Percentiles rank a stretch among this genome's conserved stretches.
Conservation (phyloP, 1,140 invertebrate species). For the Diachasmimorpha longicaudata region DNA sequence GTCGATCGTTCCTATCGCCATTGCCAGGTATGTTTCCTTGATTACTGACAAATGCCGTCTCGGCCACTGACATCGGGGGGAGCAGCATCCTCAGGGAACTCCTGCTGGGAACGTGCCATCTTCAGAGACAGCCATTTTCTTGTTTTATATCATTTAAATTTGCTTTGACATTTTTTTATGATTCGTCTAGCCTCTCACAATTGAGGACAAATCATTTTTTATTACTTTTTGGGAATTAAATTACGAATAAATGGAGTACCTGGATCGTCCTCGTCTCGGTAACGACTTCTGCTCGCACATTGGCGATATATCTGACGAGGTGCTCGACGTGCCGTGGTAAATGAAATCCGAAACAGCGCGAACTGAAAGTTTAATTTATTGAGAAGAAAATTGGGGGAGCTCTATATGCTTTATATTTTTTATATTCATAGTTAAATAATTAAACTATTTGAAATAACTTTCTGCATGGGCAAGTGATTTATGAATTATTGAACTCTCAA, state of each 20-base stretch:
- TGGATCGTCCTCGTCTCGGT: slow-evolving; percentile 72
- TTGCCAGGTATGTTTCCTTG: slow-evolving; percentile 41
- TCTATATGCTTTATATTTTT: too few species aligned
- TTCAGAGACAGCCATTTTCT: slow-evolving; percentile 37
- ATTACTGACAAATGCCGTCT: slow-evolving; percentile 66
- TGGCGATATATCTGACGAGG: slow-evolving; percentile 78
- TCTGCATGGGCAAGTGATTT: too few species aligned
- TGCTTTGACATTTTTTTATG: background rate
- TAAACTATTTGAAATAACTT: too few species aligned
- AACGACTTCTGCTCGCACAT: slow-evolving; percentile 80
- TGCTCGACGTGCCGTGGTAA: slow-evolving; percentile 78
- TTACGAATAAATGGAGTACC: slow-evolving; percentile 56
- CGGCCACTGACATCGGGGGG: slow-evolving; percentile 68
- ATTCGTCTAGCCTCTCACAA: background rate
- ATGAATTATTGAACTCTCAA: background rate
- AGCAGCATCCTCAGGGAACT: slow-evolving; percentile 67
- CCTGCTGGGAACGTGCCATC: slow-evolving; percentile 70
- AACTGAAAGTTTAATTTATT: slow-evolving; percentile 45
- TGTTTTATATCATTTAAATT: slow-evolving; percentile 8
- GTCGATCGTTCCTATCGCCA: slow-evolving; percentile 57
- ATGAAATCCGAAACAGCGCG: slow-evolving; percentile 71
- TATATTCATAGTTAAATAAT: too few species aligned
- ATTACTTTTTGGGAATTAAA: slow-evolving; percentile 7
- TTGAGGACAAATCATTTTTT: background rate
- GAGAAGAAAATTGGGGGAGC: background rate